A percentile compares a stretch with the other conserved stretches of the same genome.
Evolutionary conservation across 2,113 vertebrate genomes (phyloP).

Genomic region (Eulacestoma nigropectus): DNA sequence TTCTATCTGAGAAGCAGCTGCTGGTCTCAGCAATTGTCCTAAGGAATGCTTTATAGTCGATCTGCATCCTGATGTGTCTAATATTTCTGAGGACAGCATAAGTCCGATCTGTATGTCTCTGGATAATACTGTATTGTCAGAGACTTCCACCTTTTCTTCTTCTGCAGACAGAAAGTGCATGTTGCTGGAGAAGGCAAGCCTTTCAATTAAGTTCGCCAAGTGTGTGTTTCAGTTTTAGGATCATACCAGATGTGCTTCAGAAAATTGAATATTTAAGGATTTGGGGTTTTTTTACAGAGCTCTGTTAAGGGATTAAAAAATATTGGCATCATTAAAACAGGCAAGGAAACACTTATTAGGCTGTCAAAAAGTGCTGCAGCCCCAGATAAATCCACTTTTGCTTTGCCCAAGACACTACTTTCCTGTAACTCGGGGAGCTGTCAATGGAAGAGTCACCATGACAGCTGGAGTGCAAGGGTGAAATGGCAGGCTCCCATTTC

Average conservation of each 20-base stretch:
- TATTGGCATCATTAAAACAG: not conserved
- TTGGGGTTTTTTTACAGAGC: fast-evolving
- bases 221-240: conserved; percentile 4
- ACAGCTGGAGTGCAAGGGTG: not conserved
- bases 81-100: not conserved
- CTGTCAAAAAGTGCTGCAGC: not conserved
- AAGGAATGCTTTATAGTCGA: conserved; percentile 28
- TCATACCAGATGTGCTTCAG: not conserved
- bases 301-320: not conserved
- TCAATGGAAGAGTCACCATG: not conserved
- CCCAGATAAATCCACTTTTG: not conserved
- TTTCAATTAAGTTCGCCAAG: not conserved
- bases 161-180: not conserved
- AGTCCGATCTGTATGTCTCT: not conserved
- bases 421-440: not conserved
- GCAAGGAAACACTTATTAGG: not conserved
- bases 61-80: not conserved
- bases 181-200: not conserved
- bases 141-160: conserved; percentile 34
- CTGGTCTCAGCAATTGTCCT: not conserved
- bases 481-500: fast-evolving
- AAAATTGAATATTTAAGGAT: not conserved
- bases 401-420: not conserved
- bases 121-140: not conserved
- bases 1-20: conserved; percentile 35